A percentile compares a stretch with the other conserved stretches of the same genome.
Evolutionary conservation across 2,113 vertebrate genomes (phyloP).

Genomic region (Pongo abelii): DNA sequence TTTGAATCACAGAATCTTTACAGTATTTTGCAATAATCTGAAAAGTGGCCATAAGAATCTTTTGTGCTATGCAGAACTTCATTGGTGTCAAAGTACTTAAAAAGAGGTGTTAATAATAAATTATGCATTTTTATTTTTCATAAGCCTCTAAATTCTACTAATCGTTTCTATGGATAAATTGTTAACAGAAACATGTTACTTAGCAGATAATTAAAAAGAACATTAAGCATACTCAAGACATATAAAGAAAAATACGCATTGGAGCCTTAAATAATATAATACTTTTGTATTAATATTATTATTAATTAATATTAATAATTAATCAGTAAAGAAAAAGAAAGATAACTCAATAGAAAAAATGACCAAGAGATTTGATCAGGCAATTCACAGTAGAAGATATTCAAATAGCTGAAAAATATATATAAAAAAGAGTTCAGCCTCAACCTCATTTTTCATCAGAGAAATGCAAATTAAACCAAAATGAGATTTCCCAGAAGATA

Average conservation of each 20-base stretch:
- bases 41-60: neutral
- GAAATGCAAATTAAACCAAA: neutral
- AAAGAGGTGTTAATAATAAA: neutral
- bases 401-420: neutral
- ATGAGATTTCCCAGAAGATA: neutral
- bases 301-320: neutral
- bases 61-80: neutral
- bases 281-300: neutral
- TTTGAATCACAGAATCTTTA: neutral
- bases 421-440: neutral
- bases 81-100: neutral
- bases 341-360: neutral
- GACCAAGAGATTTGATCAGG: neutral
- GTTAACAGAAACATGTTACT: neutral
- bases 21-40: neutral
- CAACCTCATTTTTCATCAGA: neutral
- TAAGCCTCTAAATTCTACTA: neutral
- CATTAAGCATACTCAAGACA: neutral
- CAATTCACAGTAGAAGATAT: neutral
- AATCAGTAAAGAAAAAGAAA: neutral
- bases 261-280: neutral
- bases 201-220: neutral
- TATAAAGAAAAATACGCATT: neutral
- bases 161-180: neutral
- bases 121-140: neutral